phyloP scores from a whole-genome alignment of 2,888 invertebrate genomes.

The Eilema depressum region DNA sequence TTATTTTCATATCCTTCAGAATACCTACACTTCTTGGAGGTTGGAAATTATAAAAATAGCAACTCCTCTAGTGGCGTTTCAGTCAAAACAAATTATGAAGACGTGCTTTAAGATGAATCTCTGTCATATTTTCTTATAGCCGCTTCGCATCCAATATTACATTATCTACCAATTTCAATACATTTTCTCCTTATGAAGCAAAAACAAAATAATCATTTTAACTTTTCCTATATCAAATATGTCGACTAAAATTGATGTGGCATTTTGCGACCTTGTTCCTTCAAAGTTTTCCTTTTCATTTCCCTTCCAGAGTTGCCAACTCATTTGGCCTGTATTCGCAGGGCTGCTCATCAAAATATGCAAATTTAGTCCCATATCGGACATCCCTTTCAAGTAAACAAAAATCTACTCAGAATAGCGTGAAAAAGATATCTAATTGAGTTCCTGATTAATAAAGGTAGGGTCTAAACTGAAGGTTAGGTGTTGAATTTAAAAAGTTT shows the following conservation, averaged over 20 bases:
- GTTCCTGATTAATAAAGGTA: slow-evolving; percentile 72
- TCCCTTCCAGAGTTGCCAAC: slow-evolving; percentile 32
- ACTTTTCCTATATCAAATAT: slow-evolving; percentile 17
- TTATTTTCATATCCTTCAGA: not conserved
- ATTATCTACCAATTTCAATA: slow-evolving; percentile 1
- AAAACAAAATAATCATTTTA: not conserved
- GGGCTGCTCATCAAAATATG: slow-evolving; percentile 51
- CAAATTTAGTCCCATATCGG: slow-evolving; percentile 47
- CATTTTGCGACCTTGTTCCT: slow-evolving; percentile 23
- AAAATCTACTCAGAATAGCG: slow-evolving; percentile 51
- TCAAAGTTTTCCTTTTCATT: slow-evolving; percentile 39
- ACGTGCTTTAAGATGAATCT: not conserved
- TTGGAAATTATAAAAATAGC: not conserved
- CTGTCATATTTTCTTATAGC: not conserved
- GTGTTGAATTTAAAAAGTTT: slow-evolving; percentile 68
- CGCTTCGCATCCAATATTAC: not conserved
- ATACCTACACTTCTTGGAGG: no score
- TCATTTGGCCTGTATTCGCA: slow-evolving; percentile 44
- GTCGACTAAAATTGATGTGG: slow-evolving; percentile 24
- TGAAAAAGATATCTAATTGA: slow-evolving; percentile 60
- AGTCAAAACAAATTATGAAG: not conserved
- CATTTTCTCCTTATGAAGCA: not conserved
- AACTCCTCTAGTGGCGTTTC: not conserved
- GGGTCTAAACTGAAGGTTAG: slow-evolving; percentile 55
- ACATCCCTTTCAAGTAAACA: slow-evolving; percentile 56